Evolutionary conservation across 2,113 vertebrate species (phyloP).

Genomic region (Anguilla japonica): DNA sequence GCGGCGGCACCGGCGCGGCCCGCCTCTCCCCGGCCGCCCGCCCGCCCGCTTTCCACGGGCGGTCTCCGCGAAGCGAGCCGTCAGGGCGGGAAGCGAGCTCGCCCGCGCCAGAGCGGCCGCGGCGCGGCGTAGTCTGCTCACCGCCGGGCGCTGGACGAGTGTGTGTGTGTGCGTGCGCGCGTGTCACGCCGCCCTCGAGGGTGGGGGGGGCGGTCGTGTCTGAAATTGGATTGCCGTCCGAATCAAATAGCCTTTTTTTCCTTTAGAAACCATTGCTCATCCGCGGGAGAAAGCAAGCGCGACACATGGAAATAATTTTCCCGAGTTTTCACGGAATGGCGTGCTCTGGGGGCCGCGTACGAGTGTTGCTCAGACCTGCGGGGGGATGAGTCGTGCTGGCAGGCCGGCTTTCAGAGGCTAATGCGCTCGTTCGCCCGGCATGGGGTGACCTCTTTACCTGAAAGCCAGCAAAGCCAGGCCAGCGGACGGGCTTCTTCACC

Average conservation of each 20-base stretch:
- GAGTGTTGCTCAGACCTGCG: neutral
- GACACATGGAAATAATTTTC: neutral
- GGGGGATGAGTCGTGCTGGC: neutral
- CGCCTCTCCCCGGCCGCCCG: no score
- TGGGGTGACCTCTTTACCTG: neutral
- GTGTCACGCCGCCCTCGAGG: no score
- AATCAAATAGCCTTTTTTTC: neutral
- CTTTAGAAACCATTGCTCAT: neutral
- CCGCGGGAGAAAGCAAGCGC: neutral
- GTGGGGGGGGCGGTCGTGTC: slow-evolving; percentile 22
- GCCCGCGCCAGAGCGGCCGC: no score
- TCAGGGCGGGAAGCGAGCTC: no score
- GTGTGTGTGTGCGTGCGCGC: no score
- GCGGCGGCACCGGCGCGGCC: neutral
- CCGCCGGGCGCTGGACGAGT: no score
- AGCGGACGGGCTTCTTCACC: neutral
- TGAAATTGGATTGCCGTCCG: slow-evolving; percentile 15
- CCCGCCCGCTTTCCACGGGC: no score
- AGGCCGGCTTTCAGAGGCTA: neutral
- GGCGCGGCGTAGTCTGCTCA: neutral
- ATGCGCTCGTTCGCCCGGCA: no score
- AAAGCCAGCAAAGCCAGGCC: neutral
- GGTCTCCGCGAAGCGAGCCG: no score
- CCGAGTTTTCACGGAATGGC: neutral
- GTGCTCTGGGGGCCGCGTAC: neutral